phyloP scores from a whole-genome alignment of 2,797 vertebrate genomes.

The Schizopygopsis malacanthus region DNA sequence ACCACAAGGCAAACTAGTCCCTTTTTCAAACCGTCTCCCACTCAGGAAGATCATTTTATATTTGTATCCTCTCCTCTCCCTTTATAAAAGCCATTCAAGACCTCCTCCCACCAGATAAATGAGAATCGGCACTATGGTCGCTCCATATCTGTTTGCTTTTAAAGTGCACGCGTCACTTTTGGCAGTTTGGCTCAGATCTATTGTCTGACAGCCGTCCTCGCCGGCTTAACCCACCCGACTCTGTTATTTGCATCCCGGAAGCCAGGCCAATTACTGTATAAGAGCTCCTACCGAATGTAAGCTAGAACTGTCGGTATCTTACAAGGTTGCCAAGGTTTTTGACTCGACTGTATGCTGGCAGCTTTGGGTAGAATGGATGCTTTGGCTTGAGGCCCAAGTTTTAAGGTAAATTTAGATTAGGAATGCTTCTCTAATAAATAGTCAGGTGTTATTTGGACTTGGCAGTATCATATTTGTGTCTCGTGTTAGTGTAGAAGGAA shows the following conservation, averaged over 20 bases:
- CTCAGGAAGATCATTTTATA: not conserved
- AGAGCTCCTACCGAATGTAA: not conserved
- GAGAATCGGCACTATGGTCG: not conserved
- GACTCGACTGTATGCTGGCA: not conserved
- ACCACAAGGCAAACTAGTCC: not conserved
- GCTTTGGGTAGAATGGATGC: not conserved
- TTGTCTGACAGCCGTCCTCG: slow-evolving; percentile 34
- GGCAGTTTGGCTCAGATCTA: slow-evolving; percentile 64
- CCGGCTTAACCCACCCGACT: slow-evolving; percentile 18
- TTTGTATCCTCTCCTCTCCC: not conserved
- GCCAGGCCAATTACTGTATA: slow-evolving; percentile 22
- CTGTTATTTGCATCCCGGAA: slow-evolving; percentile 45
- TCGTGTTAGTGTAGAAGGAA: not conserved
- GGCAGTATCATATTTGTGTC: slow-evolving; percentile 34
- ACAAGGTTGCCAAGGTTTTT: not conserved
- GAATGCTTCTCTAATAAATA: slow-evolving; percentile 52
- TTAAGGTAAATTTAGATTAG: slow-evolving; percentile 56
- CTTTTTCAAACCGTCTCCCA: not conserved
- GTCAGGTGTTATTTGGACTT: slow-evolving; percentile 40
- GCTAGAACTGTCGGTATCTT: not conserved
- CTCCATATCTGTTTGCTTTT: slow-evolving; percentile 59
- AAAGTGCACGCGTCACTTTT: slow-evolving; percentile 62
- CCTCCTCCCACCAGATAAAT: slow-evolving; percentile 32
- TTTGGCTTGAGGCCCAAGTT: slow-evolving; percentile 30
- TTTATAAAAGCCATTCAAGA: slow-evolving; percentile 29